Conservation (phyloP, 2,797 vertebrate species). For the Kryptopterus vitreolus region DNA sequence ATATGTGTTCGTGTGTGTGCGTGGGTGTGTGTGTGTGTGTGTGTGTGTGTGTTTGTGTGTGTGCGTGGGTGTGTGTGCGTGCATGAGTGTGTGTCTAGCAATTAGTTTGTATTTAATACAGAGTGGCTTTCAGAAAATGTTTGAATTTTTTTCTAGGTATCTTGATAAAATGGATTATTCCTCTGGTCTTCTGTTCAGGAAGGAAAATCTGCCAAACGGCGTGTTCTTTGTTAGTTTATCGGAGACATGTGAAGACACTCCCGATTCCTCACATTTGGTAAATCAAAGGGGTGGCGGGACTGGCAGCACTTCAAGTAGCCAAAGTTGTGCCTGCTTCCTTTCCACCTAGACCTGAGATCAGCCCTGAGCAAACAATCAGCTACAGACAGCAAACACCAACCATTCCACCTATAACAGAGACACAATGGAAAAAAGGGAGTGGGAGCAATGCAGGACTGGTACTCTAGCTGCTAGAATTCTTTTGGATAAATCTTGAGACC, state of each 20-base stretch:
- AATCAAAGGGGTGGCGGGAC: conserved; percentile 28
- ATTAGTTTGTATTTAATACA: not conserved
- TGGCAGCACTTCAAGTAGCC: conserved; percentile 54
- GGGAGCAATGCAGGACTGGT: not conserved
- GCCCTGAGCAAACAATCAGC: conserved; percentile 65
- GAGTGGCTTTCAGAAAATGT: not conserved
- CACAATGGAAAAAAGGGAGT: conserved; percentile 2
- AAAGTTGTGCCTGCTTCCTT: conserved; percentile 75
- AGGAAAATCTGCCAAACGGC: not conserved
- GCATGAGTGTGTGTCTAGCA: not conserved
- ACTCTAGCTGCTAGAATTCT: not conserved
- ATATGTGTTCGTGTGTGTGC: too few relatives aligned
- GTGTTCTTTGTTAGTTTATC: not conserved
- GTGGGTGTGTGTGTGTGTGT: not conserved
- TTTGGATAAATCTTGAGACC: not conserved
- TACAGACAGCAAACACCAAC: conserved; percentile 61
- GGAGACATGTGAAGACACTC: conserved; percentile 64
- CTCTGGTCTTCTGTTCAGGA: not conserved
- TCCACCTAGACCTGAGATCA: conserved; percentile 61
- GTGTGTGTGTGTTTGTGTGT: not conserved
- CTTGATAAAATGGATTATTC: not conserved
- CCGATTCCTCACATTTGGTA: conserved; percentile 65
- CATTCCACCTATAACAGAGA: conserved; percentile 50
- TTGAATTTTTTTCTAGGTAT: not conserved
- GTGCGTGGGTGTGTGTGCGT: not conserved